Evolutionary conservation across 2,797 vertebrate species (phyloP).

Genomic region (Steatocranus sp.): DNA sequence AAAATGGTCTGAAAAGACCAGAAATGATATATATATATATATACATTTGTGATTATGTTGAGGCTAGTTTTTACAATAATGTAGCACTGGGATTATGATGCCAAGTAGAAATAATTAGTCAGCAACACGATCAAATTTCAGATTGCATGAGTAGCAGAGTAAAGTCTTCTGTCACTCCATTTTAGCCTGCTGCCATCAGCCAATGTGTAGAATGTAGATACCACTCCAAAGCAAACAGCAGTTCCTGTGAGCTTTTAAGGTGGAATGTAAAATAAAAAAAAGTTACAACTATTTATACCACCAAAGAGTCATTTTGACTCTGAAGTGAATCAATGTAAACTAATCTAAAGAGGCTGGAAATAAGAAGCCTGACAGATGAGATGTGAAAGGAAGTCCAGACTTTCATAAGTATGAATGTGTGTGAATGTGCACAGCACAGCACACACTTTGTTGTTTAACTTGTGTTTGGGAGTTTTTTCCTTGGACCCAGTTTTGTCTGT

Average conservation of each 20-base stretch:
- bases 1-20: background rate
- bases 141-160: background rate
- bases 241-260: background rate
- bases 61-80: background rate
- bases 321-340: background rate
- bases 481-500: background rate
- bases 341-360: background rate
- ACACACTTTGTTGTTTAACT: background rate
- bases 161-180: background rate
- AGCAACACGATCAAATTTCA: background rate
- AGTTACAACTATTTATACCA: background rate
- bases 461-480: background rate
- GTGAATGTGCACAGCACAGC: background rate
- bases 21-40: background rate
- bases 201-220: background rate
- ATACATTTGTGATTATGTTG: fast-evolving
- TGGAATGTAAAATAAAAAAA: background rate
- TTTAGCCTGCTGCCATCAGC: background rate
- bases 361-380: background rate
- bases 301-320: background rate
- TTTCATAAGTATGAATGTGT: background rate
- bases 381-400: background rate
- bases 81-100: background rate
- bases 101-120: background rate
- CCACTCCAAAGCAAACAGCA: background rate